Base-by-base conservation (phyloP, 2,113 vertebrate genomes). In the Sphyrna mokarran region DNA sequence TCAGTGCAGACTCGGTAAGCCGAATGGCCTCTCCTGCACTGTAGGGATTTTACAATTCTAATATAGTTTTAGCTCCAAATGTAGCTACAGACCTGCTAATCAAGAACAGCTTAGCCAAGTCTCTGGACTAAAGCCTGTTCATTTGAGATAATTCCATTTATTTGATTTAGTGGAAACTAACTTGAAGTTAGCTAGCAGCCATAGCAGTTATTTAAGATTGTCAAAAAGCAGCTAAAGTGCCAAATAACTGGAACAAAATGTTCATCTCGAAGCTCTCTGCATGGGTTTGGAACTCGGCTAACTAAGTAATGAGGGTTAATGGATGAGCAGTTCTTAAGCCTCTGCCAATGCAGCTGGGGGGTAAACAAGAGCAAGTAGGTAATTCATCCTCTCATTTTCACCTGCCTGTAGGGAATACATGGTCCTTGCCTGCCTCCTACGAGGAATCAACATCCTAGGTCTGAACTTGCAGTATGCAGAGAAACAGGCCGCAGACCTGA, bases 341-440 rank as follows among this genome's bases (percentile, higher is more conserved):
- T 87, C 26, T 90, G 54, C 87, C 87, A 61, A 90, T 90, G 87
- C 48, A 33, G 54, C 87, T 90, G 87, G 54, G 87, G 87, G 2
- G 23, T 61, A 16, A 18, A 37, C 16, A 37, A 37, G 78, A 7
- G 37, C 78, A 83, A 83, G n/a, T n/a, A 83, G 78, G 87, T 61
- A 90, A 90, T 90, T 61, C 54, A 90, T 58, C 54, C 26, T 90
- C 87, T 90, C 87, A 63, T 90, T 90, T 90, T 61, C 87, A 90
- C 87, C 26, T 61, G 48, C 87, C 87, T 61, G 87, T 90, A 3
- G 87, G 87, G 26, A 61, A n/a, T 90, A 58, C 54, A 23, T 61
- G 87, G 26, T 23, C 54, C 58, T 4, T 90, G 54, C 54, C 58
- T 61, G 29, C 29, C 85, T 61, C 87, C 54, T 61, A 54, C 29